Evolutionary conservation across 1,140 invertebrate genomes (phyloP), one percentile per base, ranked within the genome.

Genomic region (Chymomyza costata): DNA sequence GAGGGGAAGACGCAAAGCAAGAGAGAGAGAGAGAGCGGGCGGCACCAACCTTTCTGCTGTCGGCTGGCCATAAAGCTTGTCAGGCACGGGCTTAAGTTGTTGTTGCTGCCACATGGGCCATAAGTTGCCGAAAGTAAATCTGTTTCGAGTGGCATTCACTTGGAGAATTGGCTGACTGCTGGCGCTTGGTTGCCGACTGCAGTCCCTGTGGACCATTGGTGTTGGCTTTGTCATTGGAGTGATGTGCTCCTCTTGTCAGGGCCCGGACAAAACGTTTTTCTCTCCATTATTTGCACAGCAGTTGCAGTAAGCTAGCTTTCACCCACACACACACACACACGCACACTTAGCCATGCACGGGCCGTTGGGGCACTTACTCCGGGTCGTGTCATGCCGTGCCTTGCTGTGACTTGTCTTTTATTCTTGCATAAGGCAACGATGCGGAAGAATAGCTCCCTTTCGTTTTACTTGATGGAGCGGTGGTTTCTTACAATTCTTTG

Each of bases 71-170:
- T 55, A 63, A 58, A 65, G 58, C 57, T 61, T 38, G 50, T 25
- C 35, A 50, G 49, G 38, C 52, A 48, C 40, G 32, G 32, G 45
- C 30, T 30, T n/a, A n/a, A n/a, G n/a, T n/a, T n/a, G 21, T 13
- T 18, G 17, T 34, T 57, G 32, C 30, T 17, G 40, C 39, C 31
- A 31, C 34, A 48, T 38, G 57, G 47, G 34, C 48, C 58, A 62
- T 65, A 62, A 57, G 67, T 55, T 67, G 71, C 63, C 58, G 19
- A 80, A 73, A 73, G 63, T 65, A 78, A 78, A 78, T 78, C 73
- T 65, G 73, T 78, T 78, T 80, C 67, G 69, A 78, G 73, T 78
- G 73, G 54, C 73, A 67, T 54, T 65, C 76, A 78, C 37, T 58
- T n/a, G 7, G 6, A 28, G 45, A 61, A 61, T 55, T 61, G 57